Conservation (phyloP, 2,113 vertebrate genomes). For the Gymnarchus niloticus region DNA sequence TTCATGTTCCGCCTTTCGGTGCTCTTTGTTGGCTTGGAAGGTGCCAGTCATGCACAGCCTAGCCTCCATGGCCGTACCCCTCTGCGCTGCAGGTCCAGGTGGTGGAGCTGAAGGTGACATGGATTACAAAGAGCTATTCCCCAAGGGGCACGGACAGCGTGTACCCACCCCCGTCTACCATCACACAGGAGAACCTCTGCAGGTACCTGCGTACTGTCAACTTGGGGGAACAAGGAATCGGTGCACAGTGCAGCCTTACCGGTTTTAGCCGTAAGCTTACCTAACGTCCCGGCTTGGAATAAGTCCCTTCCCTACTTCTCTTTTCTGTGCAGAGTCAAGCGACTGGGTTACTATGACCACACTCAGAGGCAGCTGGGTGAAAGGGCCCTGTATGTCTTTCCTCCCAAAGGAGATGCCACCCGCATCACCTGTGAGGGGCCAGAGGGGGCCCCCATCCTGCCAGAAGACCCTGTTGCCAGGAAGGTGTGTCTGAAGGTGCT, state of each 20-base stretch:
- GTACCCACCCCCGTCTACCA: constrained; percentile 85
- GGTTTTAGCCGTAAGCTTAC: background rate
- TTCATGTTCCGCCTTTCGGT: too few species aligned
- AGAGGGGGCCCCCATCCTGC: constrained; percentile 78
- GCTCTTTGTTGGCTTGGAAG: background rate
- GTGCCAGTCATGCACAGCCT: background rate
- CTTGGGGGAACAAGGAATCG: background rate
- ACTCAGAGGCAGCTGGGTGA: constrained; percentile 93
- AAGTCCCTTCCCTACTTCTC: background rate
- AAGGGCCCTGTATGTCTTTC: constrained; percentile 88
- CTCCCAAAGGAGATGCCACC: constrained; percentile 85
- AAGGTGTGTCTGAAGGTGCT: constrained; percentile 67
- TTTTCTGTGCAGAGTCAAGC: constrained; percentile 72
- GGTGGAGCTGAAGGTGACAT: constrained; percentile 89
- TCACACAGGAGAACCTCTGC: constrained; percentile 86
- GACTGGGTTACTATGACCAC: constrained; percentile 93
- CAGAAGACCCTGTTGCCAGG: constrained; percentile 82
- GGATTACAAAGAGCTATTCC: constrained; percentile 99
- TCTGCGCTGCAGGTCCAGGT: constrained; percentile 78
- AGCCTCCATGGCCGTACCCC: background rate
- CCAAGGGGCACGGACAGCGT: constrained; percentile 91
- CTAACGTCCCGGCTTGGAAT: background rate
- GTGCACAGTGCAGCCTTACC: background rate
- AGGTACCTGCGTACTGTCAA: constrained; percentile 59
- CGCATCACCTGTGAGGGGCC: constrained; percentile 89